These are phyloP conservation scores for Erythrocercus mccallii DNA, from an alignment of 2,113 vertebrate species.

Conservation along the genomic window DNA sequence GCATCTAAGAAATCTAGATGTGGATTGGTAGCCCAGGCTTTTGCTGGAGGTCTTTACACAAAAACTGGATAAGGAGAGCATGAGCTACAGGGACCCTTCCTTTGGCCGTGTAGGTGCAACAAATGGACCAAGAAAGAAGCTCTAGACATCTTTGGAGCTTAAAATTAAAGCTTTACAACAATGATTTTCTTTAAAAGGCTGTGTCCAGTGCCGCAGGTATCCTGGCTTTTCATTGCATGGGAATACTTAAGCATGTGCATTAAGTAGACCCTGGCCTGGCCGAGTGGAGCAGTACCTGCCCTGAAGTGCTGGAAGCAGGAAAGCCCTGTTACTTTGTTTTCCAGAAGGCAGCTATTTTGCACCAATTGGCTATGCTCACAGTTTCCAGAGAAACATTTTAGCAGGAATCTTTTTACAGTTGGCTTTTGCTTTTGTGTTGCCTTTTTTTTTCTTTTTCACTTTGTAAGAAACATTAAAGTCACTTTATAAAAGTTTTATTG, in stretches of 20 bases:
- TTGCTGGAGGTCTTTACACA: not conserved
- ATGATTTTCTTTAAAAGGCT: not conserved
- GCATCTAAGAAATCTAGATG: not conserved
- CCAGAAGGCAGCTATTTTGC: not conserved
- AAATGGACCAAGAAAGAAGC: not conserved
- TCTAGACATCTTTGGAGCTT: not conserved
- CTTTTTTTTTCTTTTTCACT: not conserved
- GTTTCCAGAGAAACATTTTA: not conserved
- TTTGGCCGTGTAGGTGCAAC: not conserved
- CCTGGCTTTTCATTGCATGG: not conserved
- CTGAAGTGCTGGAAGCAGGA: not conserved
- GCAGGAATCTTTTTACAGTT: not conserved
- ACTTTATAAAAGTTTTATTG: not conserved
- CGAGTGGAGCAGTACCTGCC: accelerated
- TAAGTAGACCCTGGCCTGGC: not conserved
- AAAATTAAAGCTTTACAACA: not conserved
- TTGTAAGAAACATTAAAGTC: not conserved
- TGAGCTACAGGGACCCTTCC: not conserved
- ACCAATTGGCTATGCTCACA: not conserved
- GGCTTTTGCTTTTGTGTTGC: not conserved
- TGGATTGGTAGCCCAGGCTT: not conserved
- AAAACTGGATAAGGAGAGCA: not conserved
- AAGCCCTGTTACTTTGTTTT: not conserved
- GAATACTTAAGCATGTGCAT: not conserved
- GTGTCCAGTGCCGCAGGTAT: accelerated